Base-by-base conservation (phyloP, 2,113 vertebrate genomes). In the Microtus montanus region DNA sequence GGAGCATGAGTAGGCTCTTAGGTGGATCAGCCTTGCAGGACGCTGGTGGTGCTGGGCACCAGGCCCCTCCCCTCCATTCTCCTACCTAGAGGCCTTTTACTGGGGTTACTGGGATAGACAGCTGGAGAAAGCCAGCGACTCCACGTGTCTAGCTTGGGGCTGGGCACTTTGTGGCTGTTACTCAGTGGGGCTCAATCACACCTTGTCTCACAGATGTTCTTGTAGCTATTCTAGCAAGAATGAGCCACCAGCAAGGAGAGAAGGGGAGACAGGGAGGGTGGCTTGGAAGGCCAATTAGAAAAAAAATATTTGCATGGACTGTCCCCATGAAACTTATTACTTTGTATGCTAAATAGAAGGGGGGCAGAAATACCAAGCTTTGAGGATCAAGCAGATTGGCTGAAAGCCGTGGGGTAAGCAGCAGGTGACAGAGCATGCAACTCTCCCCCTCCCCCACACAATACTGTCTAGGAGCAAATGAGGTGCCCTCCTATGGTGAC, bases 61-160 rank as follows among this genome's bases (percentile, higher is more conserved):
- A 38, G 15, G 26, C 22, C n/a, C 54, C 19, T 3, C 52, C 52
- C 52, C 19, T 19, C 20, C 41, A 24, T 63, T 7, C 61, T 71
- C 41, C 30, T 20, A 22, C 30, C 1, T 26, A 41, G 49, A 77
- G 20, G 33, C 30, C 33, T 93, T 8, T 88, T 7, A 1, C 28
- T 47, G 3, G 78, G 54, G 7, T 5, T 4, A 2, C 8, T 1
- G 44, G 2, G 3, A 61, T 7, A 47, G 7, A 79, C 1, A 2
- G 8, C 28, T 61, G 1, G 17, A 35, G 22, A 83, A 64, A 58
- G 70, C 33, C 66, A 4, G 33, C 35, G 15, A 28, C 38, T n/a
- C 58, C 33, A 13, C 0, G 26, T 13, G 26, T 24, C 73, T 35
- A 15, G 49, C 13, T 15, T 0, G 5, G 44, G 44, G 54, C 83